Evolutionary conservation across 1,140 invertebrate species (phyloP).

Genomic region (Drosophila simulans): DNA sequence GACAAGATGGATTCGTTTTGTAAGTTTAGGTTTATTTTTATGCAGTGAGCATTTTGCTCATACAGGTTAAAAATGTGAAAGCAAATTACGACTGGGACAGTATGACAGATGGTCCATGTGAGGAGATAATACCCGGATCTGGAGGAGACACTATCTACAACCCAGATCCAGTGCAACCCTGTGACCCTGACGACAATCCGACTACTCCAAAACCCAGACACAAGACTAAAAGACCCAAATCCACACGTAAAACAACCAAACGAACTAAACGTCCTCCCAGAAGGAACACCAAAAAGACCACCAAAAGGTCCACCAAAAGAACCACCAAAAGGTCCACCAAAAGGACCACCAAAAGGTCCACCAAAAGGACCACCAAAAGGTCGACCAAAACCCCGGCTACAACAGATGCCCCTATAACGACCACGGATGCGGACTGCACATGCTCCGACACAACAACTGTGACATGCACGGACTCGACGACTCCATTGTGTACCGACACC

Average conservation of each 20-base stretch:
- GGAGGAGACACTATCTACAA: neutral
- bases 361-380: neutral
- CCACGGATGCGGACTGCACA: neutral
- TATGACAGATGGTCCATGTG: neutral
- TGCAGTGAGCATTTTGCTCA: slow-evolving; percentile 15
- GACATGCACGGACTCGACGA: no score
- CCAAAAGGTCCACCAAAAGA: neutral
- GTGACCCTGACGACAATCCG: neutral
- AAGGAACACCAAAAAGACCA: neutral
- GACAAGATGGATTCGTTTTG: neutral
- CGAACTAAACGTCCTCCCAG: neutral
- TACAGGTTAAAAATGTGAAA: slow-evolving; percentile 1
- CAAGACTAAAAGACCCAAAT: neutral
- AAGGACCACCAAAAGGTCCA: neutral
- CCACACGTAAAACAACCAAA: neutral
- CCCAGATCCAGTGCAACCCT: neutral
- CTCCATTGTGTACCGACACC: neutral
- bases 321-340: neutral
- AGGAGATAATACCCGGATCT: neutral
- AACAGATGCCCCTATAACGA: slow-evolving; percentile 4
- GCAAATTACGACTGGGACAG: no score
- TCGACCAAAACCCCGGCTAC: neutral
- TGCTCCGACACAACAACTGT: neutral
- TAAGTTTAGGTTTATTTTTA: neutral
- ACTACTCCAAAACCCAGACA: neutral